Percentiles rank a stretch among this genome's conserved stretches.
Evolutionary conservation across 2,888 invertebrate species (phyloP).

Genomic region (Didymodactylos carnosus): DNA sequence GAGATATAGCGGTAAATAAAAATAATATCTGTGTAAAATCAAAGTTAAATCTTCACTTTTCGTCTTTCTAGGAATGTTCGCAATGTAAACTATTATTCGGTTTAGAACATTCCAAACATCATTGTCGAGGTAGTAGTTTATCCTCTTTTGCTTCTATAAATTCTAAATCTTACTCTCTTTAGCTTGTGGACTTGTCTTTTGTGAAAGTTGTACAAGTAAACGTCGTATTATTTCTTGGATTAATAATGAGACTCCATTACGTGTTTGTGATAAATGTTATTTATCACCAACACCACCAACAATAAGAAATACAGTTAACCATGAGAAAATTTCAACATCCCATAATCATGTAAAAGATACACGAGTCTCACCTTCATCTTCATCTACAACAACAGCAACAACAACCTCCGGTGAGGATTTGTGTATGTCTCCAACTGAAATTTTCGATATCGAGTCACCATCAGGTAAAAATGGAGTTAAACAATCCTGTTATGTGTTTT

Average conservation of each 20-base stretch:
- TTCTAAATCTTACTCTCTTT: conserved; percentile 44
- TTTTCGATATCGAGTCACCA: neutral
- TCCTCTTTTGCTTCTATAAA: too few relatives aligned
- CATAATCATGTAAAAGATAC: neutral
- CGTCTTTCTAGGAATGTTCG: neutral
- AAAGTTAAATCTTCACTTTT: neutral
- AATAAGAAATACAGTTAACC: too few relatives aligned
- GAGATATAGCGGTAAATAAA: conserved; percentile 32
- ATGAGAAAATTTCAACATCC: too few relatives aligned
- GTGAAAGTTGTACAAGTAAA: conserved; percentile 49
- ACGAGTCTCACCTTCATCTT: conserved; percentile 1
- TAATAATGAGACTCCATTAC: conserved; percentile 47
- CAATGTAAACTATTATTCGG: neutral
- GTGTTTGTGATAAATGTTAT: conserved; percentile 54
- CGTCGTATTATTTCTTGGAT: conserved; percentile 50
- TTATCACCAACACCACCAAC: conserved; percentile 10
- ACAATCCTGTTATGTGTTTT: too few relatives aligned
- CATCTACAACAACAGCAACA: neutral
- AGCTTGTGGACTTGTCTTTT: conserved; percentile 58
- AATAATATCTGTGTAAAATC: neutral
- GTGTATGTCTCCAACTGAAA: neutral
- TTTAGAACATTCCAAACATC: neutral
- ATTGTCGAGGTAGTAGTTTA: neutral
- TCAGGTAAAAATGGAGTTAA: too few relatives aligned
- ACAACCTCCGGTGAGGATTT: neutral